These are phyloP conservation scores for Cebidichthys violaceus DNA, from an alignment of 2,113 vertebrate species.

Conservation along the genomic window DNA sequence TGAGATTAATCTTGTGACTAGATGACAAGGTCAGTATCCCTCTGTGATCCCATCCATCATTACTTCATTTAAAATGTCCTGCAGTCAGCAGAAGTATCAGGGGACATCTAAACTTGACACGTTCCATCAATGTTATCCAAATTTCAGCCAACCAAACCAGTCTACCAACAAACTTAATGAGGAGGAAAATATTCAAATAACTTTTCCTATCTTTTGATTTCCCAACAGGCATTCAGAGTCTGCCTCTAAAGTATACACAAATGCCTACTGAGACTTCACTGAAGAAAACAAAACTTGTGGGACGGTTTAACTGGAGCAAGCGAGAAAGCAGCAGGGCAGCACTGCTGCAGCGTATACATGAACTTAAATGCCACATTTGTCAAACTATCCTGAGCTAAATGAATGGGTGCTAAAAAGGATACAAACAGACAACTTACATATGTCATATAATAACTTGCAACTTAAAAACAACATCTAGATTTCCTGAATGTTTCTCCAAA, in stretches of 20 bases:
- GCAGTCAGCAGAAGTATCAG: constrained; percentile 23
- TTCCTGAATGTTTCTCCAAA: background rate
- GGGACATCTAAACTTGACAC: constrained; percentile 42
- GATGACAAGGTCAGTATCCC: constrained; percentile 18
- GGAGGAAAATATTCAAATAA: constrained; percentile 50
- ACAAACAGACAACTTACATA: background rate
- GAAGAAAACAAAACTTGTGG: constrained; percentile 15
- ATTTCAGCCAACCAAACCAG: constrained; percentile 33
- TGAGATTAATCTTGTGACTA: background rate
- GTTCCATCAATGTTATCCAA: constrained; percentile 50
- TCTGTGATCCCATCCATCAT: constrained; percentile 30
- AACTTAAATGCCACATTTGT: constrained; percentile 3
- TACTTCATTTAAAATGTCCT: constrained; percentile 18
- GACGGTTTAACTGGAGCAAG: background rate
- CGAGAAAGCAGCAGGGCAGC: background rate
- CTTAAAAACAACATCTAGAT: background rate
- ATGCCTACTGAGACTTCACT: constrained; percentile 25
- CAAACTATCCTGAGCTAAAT: background rate
- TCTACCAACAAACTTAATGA: constrained; percentile 37
- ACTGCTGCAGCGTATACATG: background rate
- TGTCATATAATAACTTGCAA: background rate
- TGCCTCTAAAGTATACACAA: constrained; percentile 26
- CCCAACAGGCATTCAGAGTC: constrained; percentile 49
- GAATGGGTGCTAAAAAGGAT: background rate
- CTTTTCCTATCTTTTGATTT: constrained; percentile 68